Evolutionary conservation across 2,888 invertebrate genomes (phyloP).

Genomic region (Melipona beecheii): DNA sequence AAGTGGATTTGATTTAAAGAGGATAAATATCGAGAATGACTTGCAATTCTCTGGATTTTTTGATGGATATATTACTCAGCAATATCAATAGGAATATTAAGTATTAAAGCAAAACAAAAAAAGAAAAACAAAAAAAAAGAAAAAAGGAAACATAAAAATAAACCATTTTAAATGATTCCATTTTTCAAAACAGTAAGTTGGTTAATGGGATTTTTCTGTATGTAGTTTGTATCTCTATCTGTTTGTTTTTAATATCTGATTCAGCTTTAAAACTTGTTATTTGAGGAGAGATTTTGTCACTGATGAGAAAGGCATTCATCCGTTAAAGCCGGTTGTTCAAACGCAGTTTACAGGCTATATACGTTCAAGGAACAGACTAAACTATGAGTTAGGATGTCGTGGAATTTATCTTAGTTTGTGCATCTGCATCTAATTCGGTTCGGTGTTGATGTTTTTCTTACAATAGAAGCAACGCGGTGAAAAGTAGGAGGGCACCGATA

Average conservation of each 20-base stretch:
- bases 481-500: conserved; percentile 68
- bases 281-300: background rate
- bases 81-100: background rate
- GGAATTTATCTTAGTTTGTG: conserved; percentile 14
- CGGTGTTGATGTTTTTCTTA: conserved; percentile 65
- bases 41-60: conserved; percentile 33
- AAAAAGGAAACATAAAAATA: background rate
- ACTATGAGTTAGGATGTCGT: too few relatives aligned
- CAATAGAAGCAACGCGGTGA: conserved; percentile 47
- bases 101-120: background rate
- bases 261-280: background rate
- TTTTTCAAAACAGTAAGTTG: background rate
- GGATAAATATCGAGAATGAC: conserved; percentile 54
- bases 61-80: too few relatives aligned
- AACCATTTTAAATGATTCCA: background rate
- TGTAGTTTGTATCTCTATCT: background rate
- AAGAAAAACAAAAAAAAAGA: background rate
- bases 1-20: conserved; percentile 32
- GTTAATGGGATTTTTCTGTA: background rate
- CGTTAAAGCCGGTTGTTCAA: background rate
- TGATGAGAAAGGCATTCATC: background rate
- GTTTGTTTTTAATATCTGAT: background rate
- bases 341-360: background rate
- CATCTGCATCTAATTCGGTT: background rate
- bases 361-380: background rate